These are phyloP conservation scores for Hermetia illucens DNA, from an alignment of 1,140 invertebrate species.

Conservation along the genomic window DNA sequence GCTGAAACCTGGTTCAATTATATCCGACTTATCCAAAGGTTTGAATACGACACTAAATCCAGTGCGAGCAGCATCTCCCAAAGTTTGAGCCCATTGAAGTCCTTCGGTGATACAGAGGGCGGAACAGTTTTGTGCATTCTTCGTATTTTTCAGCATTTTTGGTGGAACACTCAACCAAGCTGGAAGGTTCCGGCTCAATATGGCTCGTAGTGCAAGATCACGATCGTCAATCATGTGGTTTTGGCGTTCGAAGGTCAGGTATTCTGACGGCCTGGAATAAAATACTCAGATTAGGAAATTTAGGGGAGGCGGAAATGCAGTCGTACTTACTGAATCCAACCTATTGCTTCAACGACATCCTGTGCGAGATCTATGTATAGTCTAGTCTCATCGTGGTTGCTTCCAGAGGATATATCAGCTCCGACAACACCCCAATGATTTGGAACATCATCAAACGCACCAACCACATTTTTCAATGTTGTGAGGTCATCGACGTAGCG, in stretches of 20 bases:
- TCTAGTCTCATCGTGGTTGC: constrained; percentile 20
- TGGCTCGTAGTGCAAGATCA: constrained; percentile 16
- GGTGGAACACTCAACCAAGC: constrained; percentile 22
- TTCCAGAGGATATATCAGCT: constrained; percentile 24
- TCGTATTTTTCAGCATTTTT: constrained; percentile 6
- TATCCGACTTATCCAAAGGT: constrained; percentile 15
- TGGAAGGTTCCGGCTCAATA: constrained; percentile 18
- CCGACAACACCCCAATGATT: constrained; percentile 24
- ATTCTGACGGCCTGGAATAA: constrained; percentile 5
- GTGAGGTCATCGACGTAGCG: constrained; percentile 23
- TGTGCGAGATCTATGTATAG: constrained; percentile 24
- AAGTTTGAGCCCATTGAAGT: constrained; percentile 23
- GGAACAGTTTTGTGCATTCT: no score
- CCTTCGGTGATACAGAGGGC: constrained; percentile 16
- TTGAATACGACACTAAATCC: constrained; percentile 26
- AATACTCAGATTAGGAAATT: no score
- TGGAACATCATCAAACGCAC: constrained; percentile 19
- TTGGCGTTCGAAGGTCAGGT: neutral
- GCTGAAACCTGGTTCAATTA: constrained; percentile 17
- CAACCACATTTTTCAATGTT: constrained; percentile 24
- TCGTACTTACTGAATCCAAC: constrained; percentile 24
- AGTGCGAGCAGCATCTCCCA: constrained; percentile 24
- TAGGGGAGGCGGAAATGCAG: no score
- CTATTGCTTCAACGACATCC: constrained; percentile 21
- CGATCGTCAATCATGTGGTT: constrained; percentile 13